Evolutionary conservation across 2,113 vertebrate species (phyloP), one percentile per base, ranked within the genome.

Genomic region (Semnornis frantzii): DNA sequence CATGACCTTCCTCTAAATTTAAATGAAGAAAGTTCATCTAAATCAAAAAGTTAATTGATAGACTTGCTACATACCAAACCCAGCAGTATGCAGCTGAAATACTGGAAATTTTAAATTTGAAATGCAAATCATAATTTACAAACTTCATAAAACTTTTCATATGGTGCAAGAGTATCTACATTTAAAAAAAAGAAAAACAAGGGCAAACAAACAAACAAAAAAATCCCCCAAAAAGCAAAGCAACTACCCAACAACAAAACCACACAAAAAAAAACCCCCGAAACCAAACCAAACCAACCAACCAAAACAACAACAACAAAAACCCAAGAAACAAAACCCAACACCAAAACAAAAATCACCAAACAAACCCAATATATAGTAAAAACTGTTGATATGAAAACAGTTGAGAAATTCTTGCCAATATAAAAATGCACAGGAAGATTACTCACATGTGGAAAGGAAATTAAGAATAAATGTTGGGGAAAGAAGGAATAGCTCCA

Each of bases 391-490:
- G 18, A 30, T 71, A 27, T 27, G 11, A 82, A 74, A 92, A 74
- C 57, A 82, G 46, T 44, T 60, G 70, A 80, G 58, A 92, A 87
- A 60, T 68, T 64, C 44, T 77, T 74, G 34, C 28, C 87, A 48
- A 83, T 77, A 55, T 20, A 68, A 8, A 91, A 92, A 80, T 44
- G 33, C 24, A 58, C 14, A 66, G 69, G 48, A 86, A 80, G 60
- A 74, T 90, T 69, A 81, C 12, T 28, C 48, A 83, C 83, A 72
- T 72, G 82, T 93, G 72, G 71, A 91, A 93, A 91, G 55, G 62
- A 91, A 94, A 90, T 86, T 50, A 71, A 74, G 66, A 85, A 30
- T 58, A 73, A 70, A 93, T 85, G 5, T 1, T 62, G 17, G 15
- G 28, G 10, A 31, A 90, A 73, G 24, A 7, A 93, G 15, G 19